Conservation (phyloP, 2,888 invertebrate species). For the Malthinus flaveolus region DNA sequence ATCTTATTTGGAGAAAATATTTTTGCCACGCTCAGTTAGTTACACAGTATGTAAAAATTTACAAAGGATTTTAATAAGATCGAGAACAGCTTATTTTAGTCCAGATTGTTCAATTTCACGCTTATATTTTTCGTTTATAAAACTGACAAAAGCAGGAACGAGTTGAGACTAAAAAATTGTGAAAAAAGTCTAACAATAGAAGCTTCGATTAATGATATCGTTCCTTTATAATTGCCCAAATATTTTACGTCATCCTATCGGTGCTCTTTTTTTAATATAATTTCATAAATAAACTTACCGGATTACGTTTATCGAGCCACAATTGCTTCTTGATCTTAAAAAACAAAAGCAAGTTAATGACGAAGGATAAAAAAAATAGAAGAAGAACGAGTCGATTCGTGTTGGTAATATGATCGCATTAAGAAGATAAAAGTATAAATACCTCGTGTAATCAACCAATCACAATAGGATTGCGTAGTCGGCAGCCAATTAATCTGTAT, state of each 20-base stretch:
- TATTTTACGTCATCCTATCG: conserved; percentile 35
- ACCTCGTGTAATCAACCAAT: conserved; percentile 46
- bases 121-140: conserved; percentile 47
- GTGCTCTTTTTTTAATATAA: conserved; percentile 37
- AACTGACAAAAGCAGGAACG: conserved; percentile 47
- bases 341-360: too few species aligned
- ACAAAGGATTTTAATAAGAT: conserved; percentile 45
- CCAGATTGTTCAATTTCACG: conserved; percentile 47
- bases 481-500: conserved; percentile 51
- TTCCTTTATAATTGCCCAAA: conserved; percentile 42
- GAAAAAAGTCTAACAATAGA: conserved; percentile 41
- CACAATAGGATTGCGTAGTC: conserved; percentile 49
- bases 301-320: too few species aligned
- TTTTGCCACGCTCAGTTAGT: not conserved
- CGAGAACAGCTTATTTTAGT: conserved; percentile 47
- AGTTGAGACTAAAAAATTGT: conserved; percentile 37
- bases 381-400: conserved; percentile 13
- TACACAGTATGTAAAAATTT: conserved; percentile 30
- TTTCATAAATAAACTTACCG: conserved; percentile 26
- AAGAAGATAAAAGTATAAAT: conserved; percentile 46
- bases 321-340: too few species aligned
- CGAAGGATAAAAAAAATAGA: not conserved
- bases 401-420: conserved; percentile 41
- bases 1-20: too few species aligned
- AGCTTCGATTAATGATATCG: conserved; percentile 45